Evolutionary conservation across 2,888 invertebrate species (phyloP), one percentile per base, ranked within the genome.

Genomic region (Pinctada fucata): DNA sequence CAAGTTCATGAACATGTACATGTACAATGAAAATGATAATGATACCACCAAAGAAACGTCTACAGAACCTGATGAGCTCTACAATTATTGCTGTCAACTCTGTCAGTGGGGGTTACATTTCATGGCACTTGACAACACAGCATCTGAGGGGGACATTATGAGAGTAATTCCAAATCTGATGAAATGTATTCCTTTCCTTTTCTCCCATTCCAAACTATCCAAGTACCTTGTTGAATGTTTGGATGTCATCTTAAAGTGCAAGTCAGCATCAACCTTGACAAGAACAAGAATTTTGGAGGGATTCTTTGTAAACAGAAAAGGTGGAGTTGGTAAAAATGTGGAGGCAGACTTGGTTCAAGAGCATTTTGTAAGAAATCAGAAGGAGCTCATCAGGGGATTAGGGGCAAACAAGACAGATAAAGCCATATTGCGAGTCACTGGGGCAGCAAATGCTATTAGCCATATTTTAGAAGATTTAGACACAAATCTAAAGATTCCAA

Each of bases 81-180:
- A 16, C 66, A 64, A 69, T 10, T 70, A 79, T 64, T 71, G 68
- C n/a, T 58, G n/a, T 31, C 64, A 78, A 13, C 64, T 78, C 3
- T 74, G 78, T 31, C 58, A 74, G 5, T 80, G 79, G 82, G 72
- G 52, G 50, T 6, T 82, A 6, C 78, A 72, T n/a, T 58, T 78
- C 10, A 16, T 82, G 13, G 76, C 78, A 58, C 51, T 78, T 8
- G 79, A 81, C 3, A 81, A 83, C 51, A 77, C 75, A 63, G 83
- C 76, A 13, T 69, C 63, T 13, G 79, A 81, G 63, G 80, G 82
- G 4, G 79, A 82, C 16, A 58, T 76, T 13, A n/a, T n/a, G 31
- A 45, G 74, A 58, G 47, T 76, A 2, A 31, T 78, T 1, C 48
- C 16, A 2, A 73, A 79, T 49, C 50, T 51, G 51, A 71, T 49